These are phyloP conservation scores for Halcyon chelicuti DNA, from an alignment of 2,797 vertebrate species.

Conservation along the genomic window DNA sequence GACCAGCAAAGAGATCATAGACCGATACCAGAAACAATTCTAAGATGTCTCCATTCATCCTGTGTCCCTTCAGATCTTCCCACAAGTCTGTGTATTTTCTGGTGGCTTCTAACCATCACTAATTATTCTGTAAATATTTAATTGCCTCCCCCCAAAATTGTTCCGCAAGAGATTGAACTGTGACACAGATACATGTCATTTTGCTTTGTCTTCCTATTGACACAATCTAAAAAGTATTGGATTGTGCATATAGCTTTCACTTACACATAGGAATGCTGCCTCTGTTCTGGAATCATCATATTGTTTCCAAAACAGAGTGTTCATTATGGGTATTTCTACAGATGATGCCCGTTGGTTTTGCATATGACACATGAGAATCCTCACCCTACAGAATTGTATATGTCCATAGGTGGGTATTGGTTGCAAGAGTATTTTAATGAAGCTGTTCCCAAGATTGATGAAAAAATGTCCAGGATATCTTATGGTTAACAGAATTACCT, in stretches of 20 bases:
- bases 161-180: background rate
- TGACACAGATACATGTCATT: background rate
- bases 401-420: background rate
- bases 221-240: background rate
- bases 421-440: background rate
- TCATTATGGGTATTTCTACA: background rate
- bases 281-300: background rate
- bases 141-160: background rate
- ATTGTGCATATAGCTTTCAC: background rate
- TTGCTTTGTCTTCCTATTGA: background rate
- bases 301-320: background rate
- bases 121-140: background rate
- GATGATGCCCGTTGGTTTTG: background rate
- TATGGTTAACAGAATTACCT: background rate
- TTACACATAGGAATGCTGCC: background rate
- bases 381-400: background rate
- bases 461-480: background rate
- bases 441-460: background rate
- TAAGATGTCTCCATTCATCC: background rate
- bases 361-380: background rate
- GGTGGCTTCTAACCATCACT: background rate
- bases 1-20: background rate
- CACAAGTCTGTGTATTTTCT: background rate
- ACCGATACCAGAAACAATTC: background rate
- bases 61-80: background rate